phyloP scores from a whole-genome alignment of 1,140 invertebrate species.

The Euglossa dilemma region DNA sequence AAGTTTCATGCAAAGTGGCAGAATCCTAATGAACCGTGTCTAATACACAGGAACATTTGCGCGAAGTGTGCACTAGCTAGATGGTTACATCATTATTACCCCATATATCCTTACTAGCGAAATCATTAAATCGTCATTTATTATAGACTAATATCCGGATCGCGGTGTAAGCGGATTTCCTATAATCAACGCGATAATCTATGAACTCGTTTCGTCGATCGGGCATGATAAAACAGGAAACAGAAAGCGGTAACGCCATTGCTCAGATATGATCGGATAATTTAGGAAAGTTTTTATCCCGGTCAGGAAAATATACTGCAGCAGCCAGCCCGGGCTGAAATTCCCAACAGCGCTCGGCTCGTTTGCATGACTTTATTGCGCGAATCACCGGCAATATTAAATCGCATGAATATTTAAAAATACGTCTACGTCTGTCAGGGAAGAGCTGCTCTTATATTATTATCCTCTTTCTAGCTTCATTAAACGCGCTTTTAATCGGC shows the following conservation, averaged over 20 bases:
- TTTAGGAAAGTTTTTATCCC: slow-evolving; percentile 18
- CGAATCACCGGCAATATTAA: slow-evolving; percentile 61
- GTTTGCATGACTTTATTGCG: slow-evolving; percentile 63
- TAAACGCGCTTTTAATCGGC: slow-evolving; percentile 65
- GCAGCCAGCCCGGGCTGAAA: slow-evolving; percentile 47
- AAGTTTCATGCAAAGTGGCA: too few relatives aligned
- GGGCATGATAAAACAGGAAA: not conserved
- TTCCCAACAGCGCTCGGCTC: slow-evolving; percentile 40
- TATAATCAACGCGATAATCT: not conserved
- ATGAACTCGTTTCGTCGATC: not conserved
- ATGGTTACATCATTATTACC: too few relatives aligned
- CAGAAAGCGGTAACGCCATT: slow-evolving; percentile 14
- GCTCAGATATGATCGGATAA: slow-evolving; percentile 29
- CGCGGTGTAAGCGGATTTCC: too few relatives aligned
- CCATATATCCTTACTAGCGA: too few relatives aligned
- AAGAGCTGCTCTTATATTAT: slow-evolving; percentile 56
- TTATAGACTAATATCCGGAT: too few relatives aligned
- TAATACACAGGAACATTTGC: too few relatives aligned
- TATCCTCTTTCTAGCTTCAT: slow-evolving; percentile 63
- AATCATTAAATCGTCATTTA: too few relatives aligned
- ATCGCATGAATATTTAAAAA: slow-evolving; percentile 69
- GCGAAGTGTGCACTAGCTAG: too few relatives aligned
- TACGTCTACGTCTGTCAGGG: slow-evolving; percentile 36
- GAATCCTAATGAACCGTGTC: too few relatives aligned
- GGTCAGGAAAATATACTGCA: slow-evolving; percentile 8